Evolutionary conservation across 64 coral and sea anemone species (phyloP).

Genomic region (Acropora tenuis): DNA sequence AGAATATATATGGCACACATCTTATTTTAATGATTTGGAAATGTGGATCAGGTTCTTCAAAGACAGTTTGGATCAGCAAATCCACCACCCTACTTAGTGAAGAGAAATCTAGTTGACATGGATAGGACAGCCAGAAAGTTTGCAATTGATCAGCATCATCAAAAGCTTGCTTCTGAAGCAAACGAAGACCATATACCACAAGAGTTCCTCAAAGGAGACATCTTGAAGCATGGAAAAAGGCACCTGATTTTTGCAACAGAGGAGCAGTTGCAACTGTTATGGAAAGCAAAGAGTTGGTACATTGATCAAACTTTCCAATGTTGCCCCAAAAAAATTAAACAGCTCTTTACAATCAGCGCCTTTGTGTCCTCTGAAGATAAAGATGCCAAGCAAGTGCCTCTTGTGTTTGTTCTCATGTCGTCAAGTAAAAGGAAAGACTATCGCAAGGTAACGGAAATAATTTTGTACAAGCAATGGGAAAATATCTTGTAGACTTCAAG

Average conservation of each 20-base stretch:
- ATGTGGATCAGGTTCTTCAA: background rate
- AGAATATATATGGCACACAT: too few species aligned
- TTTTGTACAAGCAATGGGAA: too few species aligned
- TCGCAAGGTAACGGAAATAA: background rate
- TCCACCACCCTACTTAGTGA: background rate
- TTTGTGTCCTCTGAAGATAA: background rate
- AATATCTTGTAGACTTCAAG: too few species aligned
- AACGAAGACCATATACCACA: background rate
- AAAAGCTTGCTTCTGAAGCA: background rate
- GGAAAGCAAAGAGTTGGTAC: slow-evolving; percentile 7
- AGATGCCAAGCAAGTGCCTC: background rate
- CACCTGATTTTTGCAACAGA: slow-evolving; percentile 13
- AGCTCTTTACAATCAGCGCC: slow-evolving; percentile 2
- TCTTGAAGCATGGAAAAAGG: background rate
- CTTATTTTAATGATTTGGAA: too few species aligned
- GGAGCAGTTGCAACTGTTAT: background rate
- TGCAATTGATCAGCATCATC: background rate
- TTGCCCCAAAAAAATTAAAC: background rate
- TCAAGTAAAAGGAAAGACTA: slow-evolving; percentile 1
- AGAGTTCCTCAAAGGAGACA: background rate
- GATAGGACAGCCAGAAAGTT: background rate
- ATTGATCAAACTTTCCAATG: slow-evolving; percentile 7
- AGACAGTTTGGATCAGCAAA: background rate
- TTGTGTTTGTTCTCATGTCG: slow-evolving; percentile 11
- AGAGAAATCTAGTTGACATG: background rate